These are phyloP conservation scores for Phytoseiulus persimilis DNA, from an alignment of 2,888 invertebrate genomes.

Conservation along the genomic window DNA sequence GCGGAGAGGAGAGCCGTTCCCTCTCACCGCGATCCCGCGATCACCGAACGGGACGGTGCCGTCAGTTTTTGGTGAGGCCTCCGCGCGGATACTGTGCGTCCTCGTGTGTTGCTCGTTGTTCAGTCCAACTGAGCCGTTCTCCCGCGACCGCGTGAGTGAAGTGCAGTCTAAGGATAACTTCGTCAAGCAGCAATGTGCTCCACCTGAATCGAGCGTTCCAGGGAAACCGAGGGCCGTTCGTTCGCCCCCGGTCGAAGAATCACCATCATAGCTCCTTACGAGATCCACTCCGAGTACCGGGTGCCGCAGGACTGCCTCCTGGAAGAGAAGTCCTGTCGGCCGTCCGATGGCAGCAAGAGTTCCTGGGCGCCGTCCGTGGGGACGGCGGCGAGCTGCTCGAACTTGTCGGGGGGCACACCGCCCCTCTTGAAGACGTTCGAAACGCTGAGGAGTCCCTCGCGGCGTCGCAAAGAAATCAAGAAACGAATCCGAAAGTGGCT, in stretches of 20 bases:
- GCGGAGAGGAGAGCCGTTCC: not conserved
- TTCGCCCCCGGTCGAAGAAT: not conserved
- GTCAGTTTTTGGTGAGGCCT: not conserved
- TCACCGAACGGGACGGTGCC: not conserved
- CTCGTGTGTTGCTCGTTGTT: not conserved
- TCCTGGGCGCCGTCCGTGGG: not conserved
- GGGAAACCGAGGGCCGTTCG: not conserved
- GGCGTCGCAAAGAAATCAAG: slow-evolving; percentile 22
- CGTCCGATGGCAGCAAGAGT: not conserved
- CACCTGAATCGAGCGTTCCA: not conserved
- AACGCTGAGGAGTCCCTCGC: slow-evolving; percentile 12
- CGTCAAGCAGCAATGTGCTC: not conserved
- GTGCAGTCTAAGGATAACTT: not conserved
- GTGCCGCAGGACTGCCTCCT: slow-evolving; percentile 28
- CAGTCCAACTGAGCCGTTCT: too few relatives aligned
- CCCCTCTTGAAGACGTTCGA: slow-evolving; percentile 29
- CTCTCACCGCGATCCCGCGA: not conserved
- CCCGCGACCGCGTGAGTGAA: not conserved
- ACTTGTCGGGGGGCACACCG: not conserved
- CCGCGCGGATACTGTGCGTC: not conserved
- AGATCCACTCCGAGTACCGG: slow-evolving; percentile 19
- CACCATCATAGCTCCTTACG: slow-evolving; percentile 17
- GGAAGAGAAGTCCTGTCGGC: slow-evolving; percentile 12
- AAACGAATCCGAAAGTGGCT: slow-evolving; percentile 6
- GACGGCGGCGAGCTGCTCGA: slow-evolving; percentile 12